Conservation (phyloP, 1,140 invertebrate species). For the Lutraria rhynchaena region DNA sequence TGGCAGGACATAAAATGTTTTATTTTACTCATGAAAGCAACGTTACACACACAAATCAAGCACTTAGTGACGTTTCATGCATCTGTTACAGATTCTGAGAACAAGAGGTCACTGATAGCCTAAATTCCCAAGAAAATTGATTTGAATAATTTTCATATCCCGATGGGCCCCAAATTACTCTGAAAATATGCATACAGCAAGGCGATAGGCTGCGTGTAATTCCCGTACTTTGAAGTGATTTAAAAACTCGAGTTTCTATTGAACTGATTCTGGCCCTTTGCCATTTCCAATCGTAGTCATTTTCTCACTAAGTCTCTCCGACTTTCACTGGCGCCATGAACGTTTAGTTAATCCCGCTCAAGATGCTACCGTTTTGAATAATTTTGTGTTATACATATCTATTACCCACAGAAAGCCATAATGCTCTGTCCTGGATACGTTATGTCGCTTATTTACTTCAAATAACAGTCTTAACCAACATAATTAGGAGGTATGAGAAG, state of each 20-base stretch:
- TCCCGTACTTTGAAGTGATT: conserved; percentile 16
- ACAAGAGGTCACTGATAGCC: conserved; percentile 27
- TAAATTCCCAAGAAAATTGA: conserved; percentile 53
- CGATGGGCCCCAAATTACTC: conserved; percentile 26
- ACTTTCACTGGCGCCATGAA: conserved; percentile 47
- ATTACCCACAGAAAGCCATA: conserved; percentile 46
- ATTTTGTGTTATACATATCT: conserved; percentile 63
- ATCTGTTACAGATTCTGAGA: conserved; percentile 35
- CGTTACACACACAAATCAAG: too few relatives aligned
- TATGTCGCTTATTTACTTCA: conserved; percentile 56
- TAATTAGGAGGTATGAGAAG: conserved; percentile 57
- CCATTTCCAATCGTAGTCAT: conserved; percentile 25
- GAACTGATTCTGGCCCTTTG: conserved; percentile 28
- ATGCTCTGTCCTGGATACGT: conserved; percentile 41
- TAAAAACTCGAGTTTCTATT: conserved; percentile 20
- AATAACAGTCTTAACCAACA: conserved; percentile 52
- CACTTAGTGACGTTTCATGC: neutral
- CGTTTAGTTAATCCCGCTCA: conserved; percentile 42
- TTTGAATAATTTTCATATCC: conserved; percentile 59
- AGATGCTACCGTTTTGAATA: conserved; percentile 47
- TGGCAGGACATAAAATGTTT: too few relatives aligned
- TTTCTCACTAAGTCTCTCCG: conserved; percentile 38
- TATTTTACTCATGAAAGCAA: too few relatives aligned
- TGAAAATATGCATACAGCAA: conserved; percentile 40
- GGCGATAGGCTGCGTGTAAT: conserved; percentile 48